phyloP scores from a whole-genome alignment of 1,140 invertebrate genomes.

The Drosophila oshimai region DNA sequence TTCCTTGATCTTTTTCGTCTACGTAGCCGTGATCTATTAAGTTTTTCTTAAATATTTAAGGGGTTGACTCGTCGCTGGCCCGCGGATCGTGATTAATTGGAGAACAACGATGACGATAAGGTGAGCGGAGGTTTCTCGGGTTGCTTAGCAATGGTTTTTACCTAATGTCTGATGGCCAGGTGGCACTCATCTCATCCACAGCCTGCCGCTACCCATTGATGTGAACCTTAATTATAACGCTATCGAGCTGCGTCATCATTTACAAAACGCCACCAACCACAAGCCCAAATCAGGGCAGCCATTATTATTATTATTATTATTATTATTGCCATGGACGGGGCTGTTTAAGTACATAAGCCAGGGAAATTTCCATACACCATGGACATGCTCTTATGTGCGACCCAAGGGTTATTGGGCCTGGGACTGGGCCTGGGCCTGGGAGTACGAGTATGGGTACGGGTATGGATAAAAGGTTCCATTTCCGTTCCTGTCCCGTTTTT shows the following conservation, averaged over 20 bases:
- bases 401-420: no score
- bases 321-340: constrained; percentile 1
- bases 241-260: constrained; percentile 73
- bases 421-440: no score
- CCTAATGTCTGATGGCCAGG: constrained; percentile 58
- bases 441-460: neutral
- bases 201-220: constrained; percentile 33
- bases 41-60: constrained; percentile 27
- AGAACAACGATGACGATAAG: constrained; percentile 3
- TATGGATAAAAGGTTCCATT: neutral
- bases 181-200: constrained; percentile 42
- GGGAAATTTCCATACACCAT: constrained; percentile 12
- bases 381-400: constrained; percentile 1
- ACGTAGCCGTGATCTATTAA: neutral
- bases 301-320: constrained; percentile 38
- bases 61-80: constrained; percentile 38
- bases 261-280: constrained; percentile 47
- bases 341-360: constrained; percentile 8
- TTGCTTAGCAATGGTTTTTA: constrained; percentile 27
- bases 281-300: constrained; percentile 46
- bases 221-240: constrained; percentile 76
- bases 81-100: constrained; percentile 65
- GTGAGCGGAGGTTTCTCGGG: neutral
- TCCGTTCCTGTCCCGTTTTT: neutral
- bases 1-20: neutral